Percentiles rank a stretch among this genome's conserved stretches.
Conservation (phyloP, 2,113 vertebrate species). For the Dendrocopos noguchii region DNA sequence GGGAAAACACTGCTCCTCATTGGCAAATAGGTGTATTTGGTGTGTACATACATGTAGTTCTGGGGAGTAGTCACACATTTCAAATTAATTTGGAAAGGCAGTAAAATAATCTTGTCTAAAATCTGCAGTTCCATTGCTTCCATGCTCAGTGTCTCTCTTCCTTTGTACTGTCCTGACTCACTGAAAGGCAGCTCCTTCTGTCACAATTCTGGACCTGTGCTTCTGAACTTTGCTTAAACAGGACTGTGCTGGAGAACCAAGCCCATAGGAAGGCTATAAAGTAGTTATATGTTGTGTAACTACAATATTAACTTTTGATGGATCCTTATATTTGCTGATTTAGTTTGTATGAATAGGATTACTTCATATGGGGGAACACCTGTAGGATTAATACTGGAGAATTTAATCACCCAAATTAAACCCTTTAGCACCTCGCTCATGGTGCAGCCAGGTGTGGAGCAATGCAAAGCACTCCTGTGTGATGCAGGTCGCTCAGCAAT, state of each 20-base stretch:
- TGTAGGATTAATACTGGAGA: background rate
- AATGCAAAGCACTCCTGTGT: background rate
- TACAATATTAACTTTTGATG: background rate
- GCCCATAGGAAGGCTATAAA: background rate
- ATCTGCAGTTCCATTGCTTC: slow-evolving; percentile 47
- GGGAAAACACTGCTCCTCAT: background rate
- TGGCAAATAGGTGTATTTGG: background rate
- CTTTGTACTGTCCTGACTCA: background rate
- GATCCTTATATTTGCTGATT: background rate
- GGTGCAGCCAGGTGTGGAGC: background rate
- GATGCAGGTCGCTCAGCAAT: accelerated
- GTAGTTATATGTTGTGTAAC: background rate
- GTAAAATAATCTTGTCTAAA: slow-evolving; percentile 19
- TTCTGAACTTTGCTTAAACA: background rate
- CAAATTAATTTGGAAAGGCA: background rate
- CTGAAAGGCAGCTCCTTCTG: background rate
- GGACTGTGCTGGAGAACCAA: background rate
- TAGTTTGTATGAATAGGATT: background rate
- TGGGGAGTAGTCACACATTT: background rate
- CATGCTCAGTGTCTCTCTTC: background rate
- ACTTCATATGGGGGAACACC: background rate
- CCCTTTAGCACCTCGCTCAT: background rate
- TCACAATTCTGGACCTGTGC: background rate
- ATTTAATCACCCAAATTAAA: slow-evolving; percentile 19
- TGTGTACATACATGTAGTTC: background rate